A percentile compares a stretch with the other conserved stretches of the same genome.
These are phyloP conservation scores for Proisotoma minuta DNA, from an alignment of 2,888 invertebrate genomes.

Conservation along the genomic window DNA sequence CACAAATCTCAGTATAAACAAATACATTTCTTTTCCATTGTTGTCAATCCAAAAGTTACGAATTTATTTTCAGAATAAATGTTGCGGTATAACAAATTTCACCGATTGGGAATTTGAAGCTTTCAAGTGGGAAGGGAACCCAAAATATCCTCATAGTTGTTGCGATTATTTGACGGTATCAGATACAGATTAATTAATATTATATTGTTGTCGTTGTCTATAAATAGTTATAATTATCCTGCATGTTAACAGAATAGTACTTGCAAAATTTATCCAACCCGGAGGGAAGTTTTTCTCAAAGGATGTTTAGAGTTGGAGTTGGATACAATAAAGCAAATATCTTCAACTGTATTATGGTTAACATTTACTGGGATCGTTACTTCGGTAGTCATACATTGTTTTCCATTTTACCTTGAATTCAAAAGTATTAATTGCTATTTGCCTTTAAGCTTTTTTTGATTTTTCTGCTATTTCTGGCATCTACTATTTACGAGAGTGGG, in stretches of 20 bases:
- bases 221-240: not conserved
- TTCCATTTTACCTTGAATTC: too few relatives aligned
- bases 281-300: slow-evolving; percentile 5
- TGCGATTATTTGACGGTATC: slow-evolving; percentile 13
- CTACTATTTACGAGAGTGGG: too few relatives aligned
- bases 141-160: slow-evolving; percentile 20
- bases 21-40: not conserved
- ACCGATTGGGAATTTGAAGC: slow-evolving; percentile 15
- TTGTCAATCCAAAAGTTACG: not conserved
- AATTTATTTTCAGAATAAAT: slow-evolving; percentile 11
- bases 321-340: too few relatives aligned
- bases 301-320: slow-evolving; percentile 16
- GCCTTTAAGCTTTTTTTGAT: too few relatives aligned
- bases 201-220: not conserved
- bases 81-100: slow-evolving; percentile 17
- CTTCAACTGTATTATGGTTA: too few relatives aligned
- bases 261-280: slow-evolving; percentile 3
- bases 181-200: not conserved
- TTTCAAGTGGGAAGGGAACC: slow-evolving; percentile 6
- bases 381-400: too few relatives aligned
- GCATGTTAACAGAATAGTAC: not conserved
- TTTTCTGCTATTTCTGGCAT: too few relatives aligned
- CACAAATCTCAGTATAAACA: slow-evolving; percentile 11
- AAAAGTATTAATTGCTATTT: too few relatives aligned
- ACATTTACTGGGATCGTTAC: too few relatives aligned